These are phyloP conservation scores for Varanus komodoensis DNA, from an alignment of 2,113 vertebrate genomes.

Conservation along the genomic window DNA sequence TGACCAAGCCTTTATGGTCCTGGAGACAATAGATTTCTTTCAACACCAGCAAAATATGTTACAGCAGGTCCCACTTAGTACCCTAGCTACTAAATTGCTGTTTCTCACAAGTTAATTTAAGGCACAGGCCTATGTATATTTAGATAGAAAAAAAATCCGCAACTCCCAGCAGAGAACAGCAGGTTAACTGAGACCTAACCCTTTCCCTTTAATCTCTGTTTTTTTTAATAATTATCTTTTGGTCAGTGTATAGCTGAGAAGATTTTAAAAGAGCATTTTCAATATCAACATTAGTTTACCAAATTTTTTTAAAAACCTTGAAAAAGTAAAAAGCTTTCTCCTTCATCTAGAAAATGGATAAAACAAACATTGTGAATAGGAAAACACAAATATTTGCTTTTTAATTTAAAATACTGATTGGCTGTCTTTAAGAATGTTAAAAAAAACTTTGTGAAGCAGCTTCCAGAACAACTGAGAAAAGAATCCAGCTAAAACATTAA, in stretches of 20 bases:
- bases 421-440: background rate
- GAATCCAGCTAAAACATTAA: background rate
- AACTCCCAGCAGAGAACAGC: background rate
- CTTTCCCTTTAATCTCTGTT: background rate
- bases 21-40: no score
- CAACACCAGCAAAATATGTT: no score
- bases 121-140: no score
- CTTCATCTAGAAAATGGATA: background rate
- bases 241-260: background rate
- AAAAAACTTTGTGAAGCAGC: background rate
- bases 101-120: no score
- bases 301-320: no score
- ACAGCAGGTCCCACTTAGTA: no score
- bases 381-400: background rate
- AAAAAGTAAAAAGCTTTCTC: background rate
- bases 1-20: no score
- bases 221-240: background rate
- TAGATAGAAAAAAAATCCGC: no score
- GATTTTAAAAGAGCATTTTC: background rate
- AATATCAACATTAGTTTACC: background rate
- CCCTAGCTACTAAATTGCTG: no score
- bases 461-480: background rate
- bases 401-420: background rate
- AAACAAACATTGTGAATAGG: background rate
- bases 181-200: background rate